Evolutionary conservation across 2,888 invertebrate species (phyloP).

Genomic region (Nemurella pictetii): DNA sequence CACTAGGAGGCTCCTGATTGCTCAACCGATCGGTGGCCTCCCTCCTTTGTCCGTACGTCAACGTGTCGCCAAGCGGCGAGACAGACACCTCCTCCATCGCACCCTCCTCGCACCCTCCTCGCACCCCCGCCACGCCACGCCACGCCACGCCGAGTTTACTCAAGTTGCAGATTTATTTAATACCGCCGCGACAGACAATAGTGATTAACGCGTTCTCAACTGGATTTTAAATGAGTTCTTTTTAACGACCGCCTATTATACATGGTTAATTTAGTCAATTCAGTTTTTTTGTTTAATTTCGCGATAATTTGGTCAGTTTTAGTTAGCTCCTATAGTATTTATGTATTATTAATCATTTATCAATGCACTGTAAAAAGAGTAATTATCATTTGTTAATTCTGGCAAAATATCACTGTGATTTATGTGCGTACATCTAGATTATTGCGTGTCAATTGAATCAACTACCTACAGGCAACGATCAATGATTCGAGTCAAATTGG

Average conservation of each 20-base stretch:
- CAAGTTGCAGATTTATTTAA: neutral
- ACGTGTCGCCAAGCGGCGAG: neutral
- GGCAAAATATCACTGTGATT: neutral
- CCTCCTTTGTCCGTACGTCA: neutral
- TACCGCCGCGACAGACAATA: neutral
- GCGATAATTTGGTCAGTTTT: neutral
- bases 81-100: neutral
- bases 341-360: neutral
- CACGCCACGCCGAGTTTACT: neutral
- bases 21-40: neutral
- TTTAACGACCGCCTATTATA: neutral
- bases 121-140: too few relatives aligned
- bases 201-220: neutral
- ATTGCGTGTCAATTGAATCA: neutral
- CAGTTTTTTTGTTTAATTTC: neutral
- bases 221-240: neutral
- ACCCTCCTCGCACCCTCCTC: too few relatives aligned
- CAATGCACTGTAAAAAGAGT: neutral
- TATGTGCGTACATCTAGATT: neutral
- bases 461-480: neutral
- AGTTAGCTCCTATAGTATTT: neutral
- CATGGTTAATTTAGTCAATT: neutral
- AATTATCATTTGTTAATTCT: neutral
- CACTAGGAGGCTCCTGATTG: neutral
- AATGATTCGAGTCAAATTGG: neutral